Percentiles rank a stretch among this genome's conserved stretches.
These are phyloP conservation scores for Malurus cyaneus DNA, from an alignment of 2,113 vertebrate genomes.

Conservation along the genomic window DNA sequence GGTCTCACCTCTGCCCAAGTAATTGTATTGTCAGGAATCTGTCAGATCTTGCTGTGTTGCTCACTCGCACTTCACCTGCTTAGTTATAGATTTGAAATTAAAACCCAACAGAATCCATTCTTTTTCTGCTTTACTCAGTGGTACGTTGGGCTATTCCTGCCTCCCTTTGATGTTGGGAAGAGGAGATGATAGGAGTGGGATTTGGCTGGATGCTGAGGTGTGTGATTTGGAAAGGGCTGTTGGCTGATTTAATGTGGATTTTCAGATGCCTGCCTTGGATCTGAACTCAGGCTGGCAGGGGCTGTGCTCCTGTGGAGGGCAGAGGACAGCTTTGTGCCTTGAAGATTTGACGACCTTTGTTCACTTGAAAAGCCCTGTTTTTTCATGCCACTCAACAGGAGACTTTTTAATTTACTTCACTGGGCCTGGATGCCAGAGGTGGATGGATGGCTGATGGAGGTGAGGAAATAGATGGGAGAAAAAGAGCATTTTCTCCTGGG, in stretches of 20 bases:
- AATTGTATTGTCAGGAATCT: neutral
- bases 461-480: neutral
- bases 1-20: neutral
- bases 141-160: neutral
- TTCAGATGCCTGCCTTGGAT: neutral
- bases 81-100: neutral
- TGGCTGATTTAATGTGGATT: neutral
- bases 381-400: neutral
- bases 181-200: neutral
- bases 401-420: slow-evolving; percentile 17
- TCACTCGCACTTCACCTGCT: neutral
- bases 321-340: slow-evolving; percentile 17
- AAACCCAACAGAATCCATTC: neutral
- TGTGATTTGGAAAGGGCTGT: neutral
- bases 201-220: neutral
- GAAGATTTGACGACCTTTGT: neutral
- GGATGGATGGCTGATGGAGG: neutral
- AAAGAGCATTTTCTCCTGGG: neutral
- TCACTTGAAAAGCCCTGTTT: neutral
- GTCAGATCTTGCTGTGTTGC: neutral
- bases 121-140: neutral
- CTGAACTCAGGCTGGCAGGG: neutral
- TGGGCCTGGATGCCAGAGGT: neutral
- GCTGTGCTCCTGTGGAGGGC: neutral
- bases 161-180: neutral